phyloP scores from a whole-genome alignment of 2,888 invertebrate species.

The Erebia epiphron region DNA sequence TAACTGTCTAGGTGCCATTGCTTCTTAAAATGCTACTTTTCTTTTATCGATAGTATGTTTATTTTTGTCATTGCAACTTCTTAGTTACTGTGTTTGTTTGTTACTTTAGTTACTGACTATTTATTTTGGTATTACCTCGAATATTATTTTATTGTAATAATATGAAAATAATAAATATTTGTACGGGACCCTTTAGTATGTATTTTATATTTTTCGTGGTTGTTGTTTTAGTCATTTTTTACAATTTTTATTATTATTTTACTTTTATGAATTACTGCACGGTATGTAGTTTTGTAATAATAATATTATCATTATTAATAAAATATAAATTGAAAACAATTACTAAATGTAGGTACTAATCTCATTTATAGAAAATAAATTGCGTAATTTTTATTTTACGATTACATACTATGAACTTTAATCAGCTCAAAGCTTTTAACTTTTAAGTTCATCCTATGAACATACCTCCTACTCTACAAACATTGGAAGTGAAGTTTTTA shows the following conservation, averaged over 20 bases:
- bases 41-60: not conserved
- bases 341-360: not conserved
- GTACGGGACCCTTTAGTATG: conserved; percentile 6
- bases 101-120: not conserved
- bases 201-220: conserved; percentile 1
- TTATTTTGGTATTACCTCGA: not conserved
- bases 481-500: not conserved
- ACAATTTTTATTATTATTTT: not conserved
- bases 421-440: not conserved
- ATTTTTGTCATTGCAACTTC: not conserved
- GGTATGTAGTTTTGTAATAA: not conserved
- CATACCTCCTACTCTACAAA: not conserved
- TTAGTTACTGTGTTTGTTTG: not conserved
- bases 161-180: not conserved
- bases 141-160: not conserved
- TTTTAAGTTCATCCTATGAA: not conserved
- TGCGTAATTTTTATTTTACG: not conserved
- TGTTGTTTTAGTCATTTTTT: conserved; percentile 2
- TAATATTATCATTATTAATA: not conserved
- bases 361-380: not conserved
- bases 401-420: not conserved
- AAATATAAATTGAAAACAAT: not conserved
- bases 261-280: conserved; percentile 8
- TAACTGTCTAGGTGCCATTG: not conserved
- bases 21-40: not conserved